These are phyloP conservation scores for Palythoa heliodiscus DNA, from an alignment of 92 coral and sea anemone genomes.

Conservation along the genomic window DNA sequence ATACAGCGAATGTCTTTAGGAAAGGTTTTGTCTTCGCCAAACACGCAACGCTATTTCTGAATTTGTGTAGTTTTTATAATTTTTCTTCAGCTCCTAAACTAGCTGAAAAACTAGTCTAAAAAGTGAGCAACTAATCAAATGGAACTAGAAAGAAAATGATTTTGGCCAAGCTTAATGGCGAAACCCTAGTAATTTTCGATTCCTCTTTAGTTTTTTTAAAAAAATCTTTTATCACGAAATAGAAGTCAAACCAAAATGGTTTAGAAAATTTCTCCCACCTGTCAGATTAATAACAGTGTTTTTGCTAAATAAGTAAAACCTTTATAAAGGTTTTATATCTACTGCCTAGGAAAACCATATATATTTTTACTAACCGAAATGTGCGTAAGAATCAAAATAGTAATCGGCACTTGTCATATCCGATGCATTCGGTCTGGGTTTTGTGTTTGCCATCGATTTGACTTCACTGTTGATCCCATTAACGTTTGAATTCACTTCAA, in stretches of 20 bases:
- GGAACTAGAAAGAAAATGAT: too few species aligned
- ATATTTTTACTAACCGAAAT: constrained; percentile 79
- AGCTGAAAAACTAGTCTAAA: too few species aligned
- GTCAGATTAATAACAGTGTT: background rate
- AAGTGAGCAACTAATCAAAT: too few species aligned
- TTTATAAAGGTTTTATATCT: background rate
- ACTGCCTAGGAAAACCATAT: background rate
- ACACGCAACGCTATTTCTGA: background rate
- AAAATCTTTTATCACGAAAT: too few species aligned
- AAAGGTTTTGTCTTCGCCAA: background rate
- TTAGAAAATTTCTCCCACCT: background rate
- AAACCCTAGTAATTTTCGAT: too few species aligned
- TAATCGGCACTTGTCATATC: constrained; percentile 99
- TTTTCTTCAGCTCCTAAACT: background rate
- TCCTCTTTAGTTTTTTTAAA: too few species aligned
- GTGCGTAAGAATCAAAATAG: constrained; percentile 98
- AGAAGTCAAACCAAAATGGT: too few species aligned
- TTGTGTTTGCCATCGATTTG: background rate
- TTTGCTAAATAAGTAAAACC: background rate
- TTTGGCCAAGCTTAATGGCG: too few species aligned
- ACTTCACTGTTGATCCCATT: constrained; percentile 46
- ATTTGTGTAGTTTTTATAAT: too few species aligned
- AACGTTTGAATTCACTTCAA: constrained; percentile 68
- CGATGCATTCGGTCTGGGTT: constrained; percentile 61
- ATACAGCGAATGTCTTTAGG: background rate